Conservation (phyloP, 2,888 invertebrate genomes). For the Helleia helle region DNA sequence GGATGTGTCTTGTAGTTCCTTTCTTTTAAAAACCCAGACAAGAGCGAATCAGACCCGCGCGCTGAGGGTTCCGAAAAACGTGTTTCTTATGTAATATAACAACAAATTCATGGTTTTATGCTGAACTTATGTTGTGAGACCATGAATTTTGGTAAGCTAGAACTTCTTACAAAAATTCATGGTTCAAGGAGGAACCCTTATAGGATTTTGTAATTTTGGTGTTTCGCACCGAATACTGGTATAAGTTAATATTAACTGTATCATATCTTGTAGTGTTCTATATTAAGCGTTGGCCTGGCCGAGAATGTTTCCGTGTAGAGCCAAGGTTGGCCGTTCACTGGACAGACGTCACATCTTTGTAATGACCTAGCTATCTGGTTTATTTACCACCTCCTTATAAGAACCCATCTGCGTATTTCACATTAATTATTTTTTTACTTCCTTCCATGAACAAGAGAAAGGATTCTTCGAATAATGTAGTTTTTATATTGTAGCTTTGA, state of each 20-base stretch:
- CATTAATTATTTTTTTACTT: background rate
- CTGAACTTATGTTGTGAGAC: no score
- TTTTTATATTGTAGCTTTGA: background rate
- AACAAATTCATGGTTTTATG: no score
- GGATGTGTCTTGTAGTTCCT: no score
- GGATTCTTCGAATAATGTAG: background rate
- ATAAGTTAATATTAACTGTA: background rate
- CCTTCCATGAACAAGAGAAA: no score
- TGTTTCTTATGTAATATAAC: no score
- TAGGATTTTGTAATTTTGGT: no score
- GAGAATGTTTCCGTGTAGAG: conserved; percentile 15
- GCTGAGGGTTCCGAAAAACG: no score
- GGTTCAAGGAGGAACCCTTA: no score
- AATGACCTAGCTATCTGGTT: background rate
- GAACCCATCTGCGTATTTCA: background rate
- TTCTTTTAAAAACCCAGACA: no score
- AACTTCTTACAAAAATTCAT: no score
- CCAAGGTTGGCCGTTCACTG: conserved; percentile 14
- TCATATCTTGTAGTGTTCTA: background rate
- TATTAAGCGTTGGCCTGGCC: background rate
- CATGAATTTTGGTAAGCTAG: no score
- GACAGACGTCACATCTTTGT: conserved; percentile 7
- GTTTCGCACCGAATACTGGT: background rate
- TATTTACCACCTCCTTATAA: background rate
- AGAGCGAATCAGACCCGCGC: no score